A percentile compares a stretch with the other conserved stretches of the same genome.
These are phyloP conservation scores for Vidua chalybeata DNA, from an alignment of 2,113 vertebrate genomes.

Conservation along the genomic window DNA sequence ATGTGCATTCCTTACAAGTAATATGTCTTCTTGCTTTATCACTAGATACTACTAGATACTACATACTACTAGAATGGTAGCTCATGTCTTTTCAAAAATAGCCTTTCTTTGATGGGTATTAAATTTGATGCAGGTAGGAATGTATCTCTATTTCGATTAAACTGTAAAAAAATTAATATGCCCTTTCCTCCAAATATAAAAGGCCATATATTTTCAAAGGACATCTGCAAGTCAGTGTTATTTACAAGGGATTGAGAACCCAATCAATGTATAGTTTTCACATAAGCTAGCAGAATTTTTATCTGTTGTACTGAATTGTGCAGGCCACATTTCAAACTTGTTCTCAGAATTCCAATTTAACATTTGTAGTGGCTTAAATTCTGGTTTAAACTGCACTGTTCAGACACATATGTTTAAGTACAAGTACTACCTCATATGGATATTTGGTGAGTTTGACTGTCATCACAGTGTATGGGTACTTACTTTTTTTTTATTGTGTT, in stretches of 20 bases:
- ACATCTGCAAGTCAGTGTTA: not conserved
- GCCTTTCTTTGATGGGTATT: not conserved
- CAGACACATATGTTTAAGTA: not conserved
- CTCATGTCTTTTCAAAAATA: not conserved
- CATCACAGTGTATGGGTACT: not conserved
- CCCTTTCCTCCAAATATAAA: not conserved
- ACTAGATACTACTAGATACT: not conserved
- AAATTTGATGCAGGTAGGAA: not conserved
- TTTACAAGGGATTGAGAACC: not conserved
- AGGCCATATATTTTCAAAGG: not conserved
- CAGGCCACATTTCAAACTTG: not conserved
- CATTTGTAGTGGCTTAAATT: not conserved
- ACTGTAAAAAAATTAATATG: not conserved
- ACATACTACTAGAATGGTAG: accelerated
- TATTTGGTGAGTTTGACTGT: not conserved
- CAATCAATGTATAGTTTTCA: not conserved
- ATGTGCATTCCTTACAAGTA: not conserved
- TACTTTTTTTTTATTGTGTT: not conserved
- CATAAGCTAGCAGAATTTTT: not conserved
- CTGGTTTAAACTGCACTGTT: not conserved
- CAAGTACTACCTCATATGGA: not conserved
- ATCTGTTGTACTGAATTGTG: not conserved
- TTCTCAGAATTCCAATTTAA: not conserved
- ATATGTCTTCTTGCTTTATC: not conserved
- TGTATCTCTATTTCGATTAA: not conserved